Percentiles rank a stretch among this genome's conserved stretches.
phyloP scores from a whole-genome alignment of 1,140 invertebrate genomes.

The Protaetia brevitarsis region DNA sequence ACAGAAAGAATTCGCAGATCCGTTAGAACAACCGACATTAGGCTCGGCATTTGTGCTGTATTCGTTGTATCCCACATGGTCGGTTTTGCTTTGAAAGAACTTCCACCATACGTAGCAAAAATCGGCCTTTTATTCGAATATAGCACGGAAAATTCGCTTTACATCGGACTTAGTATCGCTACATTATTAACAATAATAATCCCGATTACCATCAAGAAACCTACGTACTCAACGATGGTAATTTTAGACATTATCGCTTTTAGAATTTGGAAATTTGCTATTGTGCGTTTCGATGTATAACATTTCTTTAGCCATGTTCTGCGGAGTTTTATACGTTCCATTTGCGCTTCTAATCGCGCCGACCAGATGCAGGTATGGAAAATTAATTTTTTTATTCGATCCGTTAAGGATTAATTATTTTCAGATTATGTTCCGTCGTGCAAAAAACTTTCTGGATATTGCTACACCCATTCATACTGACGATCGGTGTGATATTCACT shows the following conservation, averaged over 20 bases:
- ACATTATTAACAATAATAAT: constrained; percentile 51
- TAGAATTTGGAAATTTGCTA: constrained; percentile 72
- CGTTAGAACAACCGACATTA: constrained; percentile 32
- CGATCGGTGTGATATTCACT: constrained; percentile 58
- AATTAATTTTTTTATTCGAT: no score
- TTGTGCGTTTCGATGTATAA: constrained; percentile 82
- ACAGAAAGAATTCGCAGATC: constrained; percentile 34
- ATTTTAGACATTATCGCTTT: constrained; percentile 66
- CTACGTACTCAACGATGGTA: constrained; percentile 53
- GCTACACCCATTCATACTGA: constrained; percentile 67
- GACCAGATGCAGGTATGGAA: constrained; percentile 39
- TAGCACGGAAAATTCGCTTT: constrained; percentile 57
- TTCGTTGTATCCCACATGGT: constrained; percentile 39
- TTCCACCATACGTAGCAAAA: constrained; percentile 45
- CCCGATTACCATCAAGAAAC: constrained; percentile 49
- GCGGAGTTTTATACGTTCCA: constrained; percentile 71
- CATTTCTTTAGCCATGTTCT: constrained; percentile 77
- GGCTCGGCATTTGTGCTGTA: constrained; percentile 33
- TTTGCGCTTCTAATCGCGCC: constrained; percentile 58
- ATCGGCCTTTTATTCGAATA: constrained; percentile 48
- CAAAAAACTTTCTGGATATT: constrained; percentile 58
- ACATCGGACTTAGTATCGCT: constrained; percentile 52
- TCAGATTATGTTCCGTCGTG: constrained; percentile 46
- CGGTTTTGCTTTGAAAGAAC: constrained; percentile 35
- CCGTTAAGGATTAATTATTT: background rate